A percentile compares a stretch with the other conserved stretches of the same genome.
These are phyloP conservation scores for Telenomus remus DNA, from an alignment of 1,140 invertebrate species.

Conservation along the genomic window DNA sequence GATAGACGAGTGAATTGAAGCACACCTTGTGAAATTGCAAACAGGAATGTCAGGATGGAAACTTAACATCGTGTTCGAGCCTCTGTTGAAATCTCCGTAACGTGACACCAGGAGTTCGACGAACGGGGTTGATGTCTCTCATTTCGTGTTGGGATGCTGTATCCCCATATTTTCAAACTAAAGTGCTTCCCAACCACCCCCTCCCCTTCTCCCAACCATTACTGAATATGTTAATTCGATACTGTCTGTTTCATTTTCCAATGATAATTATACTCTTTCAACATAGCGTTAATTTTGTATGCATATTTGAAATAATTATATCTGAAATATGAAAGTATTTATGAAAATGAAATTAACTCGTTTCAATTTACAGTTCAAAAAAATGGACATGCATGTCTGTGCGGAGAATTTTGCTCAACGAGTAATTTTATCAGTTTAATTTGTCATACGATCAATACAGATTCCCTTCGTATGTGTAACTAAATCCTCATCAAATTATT, in stretches of 20 bases:
- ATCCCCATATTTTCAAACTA: conserved; percentile 30
- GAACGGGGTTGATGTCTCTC: conserved; percentile 67
- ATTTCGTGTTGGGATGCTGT: conserved; percentile 51
- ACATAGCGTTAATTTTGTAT: too few relatives aligned
- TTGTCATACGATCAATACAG: conserved; percentile 49
- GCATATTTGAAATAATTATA: too few relatives aligned
- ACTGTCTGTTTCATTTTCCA: conserved; percentile 15
- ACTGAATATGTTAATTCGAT: conserved; percentile 4
- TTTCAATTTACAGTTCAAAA: too few relatives aligned
- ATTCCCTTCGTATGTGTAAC: conserved; percentile 54
- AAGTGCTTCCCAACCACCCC: conserved; percentile 40
- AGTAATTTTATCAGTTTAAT: conserved; percentile 53
- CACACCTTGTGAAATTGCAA: conserved; percentile 16
- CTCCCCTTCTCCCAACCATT: conserved; percentile 21
- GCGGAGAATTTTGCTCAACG: too few relatives aligned
- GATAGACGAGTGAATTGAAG: too few relatives aligned
- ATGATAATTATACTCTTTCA: background rate
- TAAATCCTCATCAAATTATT: conserved; percentile 64
- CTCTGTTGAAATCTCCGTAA: conserved; percentile 65
- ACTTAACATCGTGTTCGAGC: conserved; percentile 58
- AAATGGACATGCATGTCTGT: too few relatives aligned
- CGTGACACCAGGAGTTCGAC: conserved; percentile 62
- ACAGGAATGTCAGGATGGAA: conserved; percentile 42
- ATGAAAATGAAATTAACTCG: too few relatives aligned
- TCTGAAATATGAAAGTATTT: too few relatives aligned